These are phyloP conservation scores for Meiosimyza platycephala DNA, from an alignment of 2,888 invertebrate genomes.

Conservation along the genomic window DNA sequence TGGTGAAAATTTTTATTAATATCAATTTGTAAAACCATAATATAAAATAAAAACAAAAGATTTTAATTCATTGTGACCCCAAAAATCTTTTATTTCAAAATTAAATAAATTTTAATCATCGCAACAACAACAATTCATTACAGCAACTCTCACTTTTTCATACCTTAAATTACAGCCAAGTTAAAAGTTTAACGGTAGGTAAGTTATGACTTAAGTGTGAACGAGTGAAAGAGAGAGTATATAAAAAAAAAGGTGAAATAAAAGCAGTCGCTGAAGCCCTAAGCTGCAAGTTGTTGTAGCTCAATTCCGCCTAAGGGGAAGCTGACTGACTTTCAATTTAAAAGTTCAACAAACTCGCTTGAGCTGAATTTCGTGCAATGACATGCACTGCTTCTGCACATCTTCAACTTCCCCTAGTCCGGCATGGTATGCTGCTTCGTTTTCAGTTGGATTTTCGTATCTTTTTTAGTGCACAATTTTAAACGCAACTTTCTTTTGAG, in stretches of 20 bases:
- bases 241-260: conserved; percentile 8
- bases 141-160: conserved; percentile 32
- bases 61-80: background rate
- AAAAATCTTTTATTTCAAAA: conserved; percentile 13
- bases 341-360: conserved; percentile 54
- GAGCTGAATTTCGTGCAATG: conserved; percentile 57
- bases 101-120: conserved; percentile 14
- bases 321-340: background rate
- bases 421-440: background rate
- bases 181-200: background rate
- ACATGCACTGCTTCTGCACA: conserved; percentile 45
- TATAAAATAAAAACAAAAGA: too few species aligned
- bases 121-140: conserved; percentile 8
- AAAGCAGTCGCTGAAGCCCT: background rate
- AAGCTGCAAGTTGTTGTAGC: background rate
- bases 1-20: too few species aligned
- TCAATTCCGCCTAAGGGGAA: background rate
- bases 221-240: conserved; percentile 8
- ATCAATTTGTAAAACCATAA: too few species aligned
- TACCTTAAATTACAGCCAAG: conserved; percentile 9
- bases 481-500: conserved; percentile 27
- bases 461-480: conserved; percentile 5
- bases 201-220: background rate
- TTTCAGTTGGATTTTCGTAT: background rate
- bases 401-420: background rate